Base-by-base conservation (phyloP, 92 coral and sea anemone genomes). In the Nematostella vectensis region DNA sequence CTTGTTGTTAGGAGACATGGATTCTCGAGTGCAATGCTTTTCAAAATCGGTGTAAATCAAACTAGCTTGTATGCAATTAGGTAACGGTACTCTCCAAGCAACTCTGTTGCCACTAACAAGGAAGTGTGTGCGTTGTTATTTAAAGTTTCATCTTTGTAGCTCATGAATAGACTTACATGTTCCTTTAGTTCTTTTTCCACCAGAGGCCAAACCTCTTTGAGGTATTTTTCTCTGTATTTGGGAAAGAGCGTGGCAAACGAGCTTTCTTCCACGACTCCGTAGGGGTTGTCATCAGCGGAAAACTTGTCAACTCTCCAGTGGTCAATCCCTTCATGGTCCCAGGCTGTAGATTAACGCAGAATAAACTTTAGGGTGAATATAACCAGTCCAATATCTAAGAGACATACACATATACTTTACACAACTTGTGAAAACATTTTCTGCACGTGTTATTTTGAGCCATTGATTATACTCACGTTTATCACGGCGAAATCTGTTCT, bases 271-370 rank as follows among this genome's bases (percentile, higher is more conserved):
- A 75, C 65, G 48, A 91, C 58, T 3, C 98, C 96, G 56, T 62
- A 79, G 25, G 79, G 91, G 57, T 86, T 91, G 39, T 91, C 85
- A 39, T 86, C 96, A 29, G 75, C 68, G 1, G 63, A 27, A 45
- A 91, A 91, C 15, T 55, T 27, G 2, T 86, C 96, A 27, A 86
- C 58, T 48, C 86, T 86, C 96, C 96, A 91, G 29, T 82, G 96
- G 66, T 91, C 95, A 24, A 85, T 85, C 12, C 98, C 96, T 28
- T 85, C 93, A 47, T 91, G 93, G 61, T 91, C 98, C 98, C 98
- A 85, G 0, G 98, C 98, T 91, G 51, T 4, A 8, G 42, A 36
- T 36, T n/a, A n/a, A n/a, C n/a, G n/a, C n/a, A n/a, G n/a, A n/a
- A n/a, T n/a, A n/a, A n/a, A n/a, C n/a, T n/a, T n/a, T n/a, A n/a